These are phyloP conservation scores for Drosophila birchii DNA, from an alignment of 2,888 invertebrate species.

Conservation along the genomic window DNA sequence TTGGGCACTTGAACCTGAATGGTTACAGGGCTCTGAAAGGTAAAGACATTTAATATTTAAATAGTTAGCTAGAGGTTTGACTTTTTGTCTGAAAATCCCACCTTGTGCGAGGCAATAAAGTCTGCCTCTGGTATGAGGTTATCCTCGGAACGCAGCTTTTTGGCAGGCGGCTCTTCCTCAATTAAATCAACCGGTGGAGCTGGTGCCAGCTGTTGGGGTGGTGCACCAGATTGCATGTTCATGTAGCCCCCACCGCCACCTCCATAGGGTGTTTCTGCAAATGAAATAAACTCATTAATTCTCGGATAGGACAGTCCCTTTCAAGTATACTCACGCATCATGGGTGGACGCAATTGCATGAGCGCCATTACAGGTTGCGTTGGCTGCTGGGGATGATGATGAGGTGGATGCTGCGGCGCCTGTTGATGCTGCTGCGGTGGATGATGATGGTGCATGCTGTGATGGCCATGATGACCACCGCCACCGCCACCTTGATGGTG, in stretches of 20 bases:
- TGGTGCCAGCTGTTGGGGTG: conserved; percentile 82
- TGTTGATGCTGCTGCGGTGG: conserved; percentile 51
- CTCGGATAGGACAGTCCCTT: not conserved
- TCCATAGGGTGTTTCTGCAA: conserved; percentile 84
- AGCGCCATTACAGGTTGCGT: conserved; percentile 83
- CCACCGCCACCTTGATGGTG: conserved; percentile 58
- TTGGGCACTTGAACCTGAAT: conserved; percentile 93
- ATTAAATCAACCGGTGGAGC: conserved; percentile 86
- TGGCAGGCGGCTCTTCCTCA: conserved; percentile 94
- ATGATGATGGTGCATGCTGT: conserved; percentile 64
- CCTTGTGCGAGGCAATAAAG: conserved; percentile 90
- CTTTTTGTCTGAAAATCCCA: not conserved
- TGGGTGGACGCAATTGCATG: conserved; percentile 85
- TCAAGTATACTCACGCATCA: conserved; percentile 82
- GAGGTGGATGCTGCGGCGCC: conserved; percentile 52
- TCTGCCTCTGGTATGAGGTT: conserved; percentile 95
- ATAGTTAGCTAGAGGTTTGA: not conserved
- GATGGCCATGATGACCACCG: conserved; percentile 70
- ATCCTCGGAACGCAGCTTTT: conserved; percentile 96
- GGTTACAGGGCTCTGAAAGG: conserved; percentile 89
- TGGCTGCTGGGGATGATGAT: conserved; percentile 44
- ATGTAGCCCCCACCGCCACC: conserved; percentile 84
- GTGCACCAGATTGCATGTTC: conserved; percentile 80
- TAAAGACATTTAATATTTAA: too few relatives aligned
- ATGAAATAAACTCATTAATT: not conserved